These are phyloP conservation scores for Amniataba percoides DNA, from an alignment of 2,797 vertebrate genomes.

Conservation along the genomic window DNA sequence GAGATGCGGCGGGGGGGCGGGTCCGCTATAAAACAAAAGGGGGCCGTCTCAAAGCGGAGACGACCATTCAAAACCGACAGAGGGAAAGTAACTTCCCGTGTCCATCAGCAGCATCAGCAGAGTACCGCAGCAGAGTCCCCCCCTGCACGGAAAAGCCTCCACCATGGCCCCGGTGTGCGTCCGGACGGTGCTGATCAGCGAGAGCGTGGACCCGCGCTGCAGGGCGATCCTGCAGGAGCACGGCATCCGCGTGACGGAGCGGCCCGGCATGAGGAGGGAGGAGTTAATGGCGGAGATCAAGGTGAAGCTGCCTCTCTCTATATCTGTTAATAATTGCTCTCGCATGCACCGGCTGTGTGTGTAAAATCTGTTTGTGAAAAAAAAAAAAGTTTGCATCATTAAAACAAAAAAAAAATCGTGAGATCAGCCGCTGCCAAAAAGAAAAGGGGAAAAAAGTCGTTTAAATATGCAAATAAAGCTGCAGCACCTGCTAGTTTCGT, in stretches of 20 bases:
- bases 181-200: constrained; percentile 91
- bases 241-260: constrained; percentile 91
- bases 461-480: background rate
- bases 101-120: constrained; percentile 33
- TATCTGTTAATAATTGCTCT: background rate
- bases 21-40: constrained; percentile 17
- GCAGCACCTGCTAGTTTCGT: background rate
- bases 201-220: constrained; percentile 94
- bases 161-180: constrained; percentile 89
- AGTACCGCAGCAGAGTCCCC: too few species aligned
- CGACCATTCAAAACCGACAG: constrained; percentile 71
- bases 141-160: too few species aligned
- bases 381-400: background rate
- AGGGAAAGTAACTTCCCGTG: constrained; percentile 22
- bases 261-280: constrained; percentile 87
- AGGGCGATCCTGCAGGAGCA: constrained; percentile 89
- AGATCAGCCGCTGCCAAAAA: background rate
- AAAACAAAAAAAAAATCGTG: background rate
- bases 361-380: too few species aligned
- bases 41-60: constrained; percentile 36
- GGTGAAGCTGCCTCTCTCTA: constrained; percentile 77
- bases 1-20: constrained; percentile 57
- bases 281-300: constrained; percentile 91
- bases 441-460: background rate
- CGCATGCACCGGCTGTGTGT: background rate